A percentile compares a stretch with the other conserved stretches of the same genome.
These are phyloP conservation scores for Actinernus sp. DNA, from an alignment of 92 coral and sea anemone genomes.

Conservation along the genomic window DNA sequence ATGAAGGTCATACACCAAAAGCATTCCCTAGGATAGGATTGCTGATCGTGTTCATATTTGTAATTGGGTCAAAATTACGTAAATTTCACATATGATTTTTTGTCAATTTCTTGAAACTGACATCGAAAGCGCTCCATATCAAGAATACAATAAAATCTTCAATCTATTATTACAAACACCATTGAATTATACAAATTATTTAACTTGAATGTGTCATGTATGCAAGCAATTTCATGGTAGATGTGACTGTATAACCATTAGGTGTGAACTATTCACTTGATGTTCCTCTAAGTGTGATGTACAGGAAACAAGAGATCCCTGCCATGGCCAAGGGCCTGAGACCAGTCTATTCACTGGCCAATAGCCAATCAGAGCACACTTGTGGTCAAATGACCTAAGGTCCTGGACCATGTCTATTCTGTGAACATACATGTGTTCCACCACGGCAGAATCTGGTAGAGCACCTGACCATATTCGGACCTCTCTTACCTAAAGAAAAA, in stretches of 20 bases:
- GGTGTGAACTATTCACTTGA: constrained; percentile 47
- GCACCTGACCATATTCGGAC: constrained; percentile 83
- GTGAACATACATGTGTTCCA: constrained; percentile 78
- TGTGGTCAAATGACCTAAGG: constrained; percentile 16
- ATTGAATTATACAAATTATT: too few species aligned
- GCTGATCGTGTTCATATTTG: too few species aligned
- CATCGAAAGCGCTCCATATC: too few species aligned
- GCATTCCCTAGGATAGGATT: too few species aligned
- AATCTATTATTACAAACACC: too few species aligned
- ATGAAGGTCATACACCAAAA: too few species aligned
- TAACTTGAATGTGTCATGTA: too few species aligned
- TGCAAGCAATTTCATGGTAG: constrained; percentile 61
- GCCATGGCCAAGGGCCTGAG: constrained; percentile 96
- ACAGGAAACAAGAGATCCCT: constrained; percentile 78
- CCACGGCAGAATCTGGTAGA: constrained; percentile 65
- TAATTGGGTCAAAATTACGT: too few species aligned
- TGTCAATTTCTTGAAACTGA: too few species aligned
- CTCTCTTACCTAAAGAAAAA: constrained; percentile 67
- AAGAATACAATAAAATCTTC: too few species aligned
- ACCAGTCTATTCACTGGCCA: constrained; percentile 93
- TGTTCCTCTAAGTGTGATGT: constrained; percentile 75
- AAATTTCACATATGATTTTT: too few species aligned
- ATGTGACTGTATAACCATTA: constrained; percentile 62
- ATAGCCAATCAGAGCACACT: constrained; percentile 79
- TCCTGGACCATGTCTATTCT: constrained; percentile 75